Evolutionary conservation across 1,140 invertebrate species (phyloP), one percentile per base, ranked within the genome.

Genomic region (Limonius californicus): DNA sequence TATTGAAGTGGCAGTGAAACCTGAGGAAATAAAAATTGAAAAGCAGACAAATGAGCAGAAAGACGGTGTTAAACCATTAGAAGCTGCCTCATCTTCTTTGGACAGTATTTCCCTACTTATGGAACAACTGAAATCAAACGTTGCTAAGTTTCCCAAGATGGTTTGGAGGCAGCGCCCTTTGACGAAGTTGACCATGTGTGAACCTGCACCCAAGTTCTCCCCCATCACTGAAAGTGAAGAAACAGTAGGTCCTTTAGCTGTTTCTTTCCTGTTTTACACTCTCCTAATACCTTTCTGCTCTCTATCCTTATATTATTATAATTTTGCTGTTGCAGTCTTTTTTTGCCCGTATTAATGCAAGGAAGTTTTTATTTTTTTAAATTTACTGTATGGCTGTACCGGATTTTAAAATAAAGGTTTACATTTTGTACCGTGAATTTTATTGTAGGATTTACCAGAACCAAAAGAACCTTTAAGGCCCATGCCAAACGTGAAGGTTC

Each of bases 391-490:
- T n/a, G n/a, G n/a, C n/a, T n/a, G n/a, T n/a, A n/a, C n/a, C n/a
- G n/a, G n/a, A n/a, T n/a, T n/a, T n/a, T n/a, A 27, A 27, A 27
- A 27, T 27, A 27, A 27, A 27, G 9, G 23, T 27, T 27, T 27
- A 4, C 23, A 27, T 27, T 27, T 27, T 27, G 23, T 27, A n/a
- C n/a, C n/a, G n/a, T n/a, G n/a, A 27, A 27, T 59, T 62, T 21
- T 62, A 47, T 55, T 67, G 16, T 55, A 76, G 74, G 74, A 76
- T 53, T 63, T 74, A 27, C 73, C 74, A 1, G 73, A 74, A 58
- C 58, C 57, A 35, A 70, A 66, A 14, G 68, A 72, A 16, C 23
- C 14, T 1, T 11, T 27, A 54, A 27, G 54, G 35, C 12, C 61
- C 35, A 45, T 45, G 14, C 42, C 42, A 18, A 45, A n/a, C 2